Evolutionary conservation across 1,140 invertebrate genomes (phyloP).

Genomic region (Brachionus asplanchnoidis): DNA sequence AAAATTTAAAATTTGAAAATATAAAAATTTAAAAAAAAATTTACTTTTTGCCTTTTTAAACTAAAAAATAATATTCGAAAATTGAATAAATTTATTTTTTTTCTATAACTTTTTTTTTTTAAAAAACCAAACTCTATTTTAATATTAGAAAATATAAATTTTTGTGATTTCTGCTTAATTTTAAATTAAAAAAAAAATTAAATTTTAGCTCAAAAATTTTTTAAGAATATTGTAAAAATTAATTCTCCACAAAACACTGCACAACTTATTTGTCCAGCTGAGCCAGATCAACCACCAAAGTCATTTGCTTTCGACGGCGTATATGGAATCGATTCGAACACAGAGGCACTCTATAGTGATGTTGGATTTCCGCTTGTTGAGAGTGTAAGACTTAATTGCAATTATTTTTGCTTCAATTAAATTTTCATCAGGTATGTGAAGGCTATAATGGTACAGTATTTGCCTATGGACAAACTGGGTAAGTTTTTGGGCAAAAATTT

Average conservation of each 20-base stretch:
- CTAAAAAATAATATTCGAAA: too few species aligned
- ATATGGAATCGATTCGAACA: slow-evolving; percentile 63
- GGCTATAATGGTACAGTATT: slow-evolving; percentile 63
- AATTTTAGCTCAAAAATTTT: neutral
- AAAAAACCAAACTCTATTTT: too few species aligned
- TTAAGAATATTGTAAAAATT: slow-evolving; percentile 70
- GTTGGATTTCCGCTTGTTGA: slow-evolving; percentile 67
- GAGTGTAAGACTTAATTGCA: slow-evolving; percentile 54
- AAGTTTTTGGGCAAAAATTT: neutral
- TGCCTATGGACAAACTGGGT: slow-evolving; percentile 62
- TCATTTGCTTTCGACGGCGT: slow-evolving; percentile 71
- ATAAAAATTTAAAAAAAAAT: too few species aligned
- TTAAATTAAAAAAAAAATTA: too few species aligned
- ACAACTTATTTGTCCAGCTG: slow-evolving; percentile 62
- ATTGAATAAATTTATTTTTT: too few species aligned
- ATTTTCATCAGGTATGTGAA: slow-evolving; percentile 61
- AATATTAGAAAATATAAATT: too few species aligned
- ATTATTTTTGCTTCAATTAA: neutral
- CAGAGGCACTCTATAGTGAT: slow-evolving; percentile 67
- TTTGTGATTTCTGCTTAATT: too few species aligned
- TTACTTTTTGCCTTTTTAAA: too few species aligned
- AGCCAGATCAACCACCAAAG: slow-evolving; percentile 64
- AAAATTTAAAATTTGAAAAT: too few species aligned
- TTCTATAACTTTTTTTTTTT: too few species aligned
- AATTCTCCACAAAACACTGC: slow-evolving; percentile 62